Conservation (phyloP, 2,888 invertebrate species). For the Hetaerina titia region DNA sequence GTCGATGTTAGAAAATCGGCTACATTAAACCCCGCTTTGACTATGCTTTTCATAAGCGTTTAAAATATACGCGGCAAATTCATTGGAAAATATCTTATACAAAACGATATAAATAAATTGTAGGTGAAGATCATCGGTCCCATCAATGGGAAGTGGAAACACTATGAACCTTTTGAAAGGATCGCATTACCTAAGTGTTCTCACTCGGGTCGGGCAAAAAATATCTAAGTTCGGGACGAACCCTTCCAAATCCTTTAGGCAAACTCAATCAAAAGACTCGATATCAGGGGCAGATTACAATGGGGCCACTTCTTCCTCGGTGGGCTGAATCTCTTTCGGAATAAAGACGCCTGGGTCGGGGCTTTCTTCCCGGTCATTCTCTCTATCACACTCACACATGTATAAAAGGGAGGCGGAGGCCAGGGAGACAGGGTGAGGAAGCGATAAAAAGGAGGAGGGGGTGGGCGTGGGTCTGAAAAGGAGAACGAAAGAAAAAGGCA, state of each 20-base stretch:
- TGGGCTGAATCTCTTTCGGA: neutral
- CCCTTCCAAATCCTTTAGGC: slow-evolving; percentile 39
- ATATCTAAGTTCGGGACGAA: neutral
- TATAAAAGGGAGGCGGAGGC: neutral
- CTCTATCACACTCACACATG: neutral
- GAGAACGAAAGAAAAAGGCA: neutral
- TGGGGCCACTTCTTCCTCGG: neutral
- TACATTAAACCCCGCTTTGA: too few species aligned
- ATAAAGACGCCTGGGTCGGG: slow-evolving; percentile 3
- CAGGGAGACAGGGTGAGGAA: neutral
- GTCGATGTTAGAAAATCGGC: too few species aligned
- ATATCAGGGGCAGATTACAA: slow-evolving; percentile 40
- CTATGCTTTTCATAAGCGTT: too few species aligned
- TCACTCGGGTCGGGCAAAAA: neutral
- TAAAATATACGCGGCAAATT: too few species aligned
- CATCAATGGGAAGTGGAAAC: neutral
- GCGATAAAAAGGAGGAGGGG: neutral
- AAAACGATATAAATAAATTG: neutral
- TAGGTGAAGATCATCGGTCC: neutral
- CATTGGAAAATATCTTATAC: too few species aligned
- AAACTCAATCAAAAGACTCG: slow-evolving; percentile 39
- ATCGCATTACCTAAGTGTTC: neutral
- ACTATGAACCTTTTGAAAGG: neutral
- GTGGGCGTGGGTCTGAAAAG: neutral
- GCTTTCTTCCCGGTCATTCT: slow-evolving; percentile 11